Evolutionary conservation across 2,888 invertebrate species (phyloP), one percentile per base, ranked within the genome.

Genomic region (Orthosia gracilis): DNA sequence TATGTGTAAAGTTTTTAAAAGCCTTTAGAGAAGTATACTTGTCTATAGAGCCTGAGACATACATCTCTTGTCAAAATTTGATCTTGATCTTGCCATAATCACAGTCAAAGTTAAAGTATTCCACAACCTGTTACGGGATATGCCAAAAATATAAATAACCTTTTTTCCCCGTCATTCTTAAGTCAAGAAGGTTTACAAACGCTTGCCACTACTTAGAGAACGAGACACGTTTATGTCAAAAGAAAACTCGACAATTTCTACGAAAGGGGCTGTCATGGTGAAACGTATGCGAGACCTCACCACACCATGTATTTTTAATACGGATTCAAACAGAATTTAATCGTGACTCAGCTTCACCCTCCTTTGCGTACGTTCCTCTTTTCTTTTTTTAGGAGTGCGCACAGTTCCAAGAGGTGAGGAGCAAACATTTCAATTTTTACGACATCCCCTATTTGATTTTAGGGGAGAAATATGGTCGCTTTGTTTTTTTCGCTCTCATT

Each of bases 391-490:
- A 73, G 62, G n/a, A 75, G 63, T 26, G 68, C 71, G 66, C 67
- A 49, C 58, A 81, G 78, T 55, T 73, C 65, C 68, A 78, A 71
- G 71, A 82, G 83, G 69, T 69, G 67, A 85, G 52, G 62, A 71
- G 73, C 83, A 82, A 82, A 76, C 85, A 73, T 84, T 84, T 82
- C 69, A 78, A 76, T 75, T 82, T 82, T 82, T 73, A 81, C 83
- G 64, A 76, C 73, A 78, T 73, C 67, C 64, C 71, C 61, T 62
- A 58, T 69, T 78, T 85, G 76, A 72, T 84, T 82, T 69, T 67
- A 62, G 69, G 73, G 50, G 13, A 66, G 49, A 62, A 74, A 79
- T 68, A 70, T 67, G 58, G 69, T 59, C 55, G 50, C 62, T 59
- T 69, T 69, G 75, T 79, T 65, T 81, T 80, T 83, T 68, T 73